phyloP scores from a whole-genome alignment of 2,888 invertebrate genomes.

The Eustalomyia histrio region DNA sequence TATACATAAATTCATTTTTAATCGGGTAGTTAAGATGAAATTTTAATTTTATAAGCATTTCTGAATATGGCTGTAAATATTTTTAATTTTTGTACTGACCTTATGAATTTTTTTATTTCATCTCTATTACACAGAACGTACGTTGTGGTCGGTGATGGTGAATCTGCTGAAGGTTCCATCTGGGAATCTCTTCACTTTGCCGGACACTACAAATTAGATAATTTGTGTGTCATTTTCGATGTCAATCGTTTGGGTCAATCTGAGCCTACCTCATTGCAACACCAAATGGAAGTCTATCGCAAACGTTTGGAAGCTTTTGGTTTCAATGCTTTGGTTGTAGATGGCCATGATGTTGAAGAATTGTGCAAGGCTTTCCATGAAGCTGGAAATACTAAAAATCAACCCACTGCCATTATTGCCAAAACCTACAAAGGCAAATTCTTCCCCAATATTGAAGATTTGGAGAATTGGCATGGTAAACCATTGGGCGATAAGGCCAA shows the following conservation, averaged over 20 bases:
- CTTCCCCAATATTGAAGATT: constrained; percentile 94
- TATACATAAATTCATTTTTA: too few relatives aligned
- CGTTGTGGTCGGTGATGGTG: constrained; percentile 98
- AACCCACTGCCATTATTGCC: constrained; percentile 95
- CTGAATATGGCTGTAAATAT: too few relatives aligned
- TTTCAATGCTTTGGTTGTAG: constrained; percentile 93
- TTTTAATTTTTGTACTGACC: not conserved
- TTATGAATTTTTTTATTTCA: constrained; percentile 2
- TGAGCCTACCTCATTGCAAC: constrained; percentile 95
- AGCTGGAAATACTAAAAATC: constrained; percentile 86
- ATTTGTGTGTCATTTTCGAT: constrained; percentile 97
- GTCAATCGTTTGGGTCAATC: constrained; percentile 98
- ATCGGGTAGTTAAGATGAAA: too few relatives aligned
- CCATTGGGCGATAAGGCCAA: constrained; percentile 91
- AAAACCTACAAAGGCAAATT: constrained; percentile 97
- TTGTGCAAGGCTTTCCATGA: constrained; percentile 93
- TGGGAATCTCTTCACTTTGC: constrained; percentile 99
- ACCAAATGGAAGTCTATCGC: constrained; percentile 91
- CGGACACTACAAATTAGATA: constrained; percentile 96
- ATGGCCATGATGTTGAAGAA: constrained; percentile 97
- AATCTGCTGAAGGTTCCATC: constrained; percentile 98
- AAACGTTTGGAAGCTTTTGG: constrained; percentile 94
- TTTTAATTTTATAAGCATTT: too few relatives aligned
- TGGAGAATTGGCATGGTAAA: constrained; percentile 99
- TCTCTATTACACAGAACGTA: constrained; percentile 87